Evolutionary conservation across 2,888 invertebrate species (phyloP).

Genomic region (Drosophila paracracens): DNA sequence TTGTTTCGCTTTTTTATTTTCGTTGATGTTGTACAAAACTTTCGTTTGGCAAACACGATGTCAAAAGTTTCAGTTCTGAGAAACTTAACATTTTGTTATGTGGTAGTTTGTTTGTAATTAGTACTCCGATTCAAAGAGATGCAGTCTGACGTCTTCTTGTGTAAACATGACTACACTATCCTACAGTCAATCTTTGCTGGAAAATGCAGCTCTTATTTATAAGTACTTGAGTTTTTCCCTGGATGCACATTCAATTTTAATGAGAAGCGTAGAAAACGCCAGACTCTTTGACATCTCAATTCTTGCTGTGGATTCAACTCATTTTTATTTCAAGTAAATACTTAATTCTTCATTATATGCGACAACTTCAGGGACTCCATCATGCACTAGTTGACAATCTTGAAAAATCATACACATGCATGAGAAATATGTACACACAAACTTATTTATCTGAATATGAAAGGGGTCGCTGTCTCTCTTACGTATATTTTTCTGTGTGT

Average conservation of each 20-base stretch:
- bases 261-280: background rate
- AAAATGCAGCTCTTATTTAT: background rate
- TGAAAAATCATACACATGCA: constrained; percentile 62
- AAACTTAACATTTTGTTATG: background rate
- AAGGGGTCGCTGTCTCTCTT: background rate
- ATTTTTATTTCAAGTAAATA: background rate
- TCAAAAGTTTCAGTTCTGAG: background rate
- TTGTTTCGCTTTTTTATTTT: background rate
- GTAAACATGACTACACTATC: background rate
- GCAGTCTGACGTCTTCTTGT: background rate
- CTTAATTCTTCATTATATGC: constrained; percentile 3
- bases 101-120: background rate
- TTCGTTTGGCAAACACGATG: background rate
- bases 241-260: background rate
- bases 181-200: background rate
- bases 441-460: constrained; percentile 21
- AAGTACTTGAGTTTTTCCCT: background rate
- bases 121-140: background rate
- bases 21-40: background rate
- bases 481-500: constrained; percentile 3
- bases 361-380: constrained; percentile 25
- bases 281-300: background rate
- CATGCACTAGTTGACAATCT: constrained; percentile 61
- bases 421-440: constrained; percentile 2
- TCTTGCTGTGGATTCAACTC: background rate